Base-by-base conservation (phyloP, 2,113 vertebrate species). In the Cisticola juncidis region DNA sequence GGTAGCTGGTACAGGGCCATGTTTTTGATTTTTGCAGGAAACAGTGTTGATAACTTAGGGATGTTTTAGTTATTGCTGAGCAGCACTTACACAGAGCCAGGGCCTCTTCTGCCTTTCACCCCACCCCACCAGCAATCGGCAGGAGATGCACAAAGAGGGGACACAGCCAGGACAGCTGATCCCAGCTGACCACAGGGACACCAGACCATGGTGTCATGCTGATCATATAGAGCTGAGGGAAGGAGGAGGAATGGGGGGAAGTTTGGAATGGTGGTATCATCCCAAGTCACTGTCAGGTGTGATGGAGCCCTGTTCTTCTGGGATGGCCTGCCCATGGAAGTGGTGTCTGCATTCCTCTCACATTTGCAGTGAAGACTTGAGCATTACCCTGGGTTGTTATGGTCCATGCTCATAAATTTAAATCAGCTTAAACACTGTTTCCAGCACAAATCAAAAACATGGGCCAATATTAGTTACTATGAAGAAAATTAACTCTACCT, bases 181-280 rank as follows among this genome's bases (percentile, higher is more conserved):
- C 54, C 40, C 62, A 54, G 2, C 1, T 19, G 56, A 76, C 9
- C 29, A 69, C 22, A 76, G 54, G 47, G 47, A 69, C 47, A 61
- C 7, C 29, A 47, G 24, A 54, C 22, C 40, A 56, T 2, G 14
- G 31, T 23, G 40, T 35, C n/a, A 47, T 3, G 14, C 38, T 69
- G 17, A 23, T 40, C 47, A 62, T 7, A 47, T 0, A 54, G 12
- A 69, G 48, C 62, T 36, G 48, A 35, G 18, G 12, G 35, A 68
- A 68, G 33, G 3, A 81, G 38, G 28, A 42, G 18, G 18, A 76
- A 76, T 2, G 4, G 9, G 6, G 6, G 6, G 1, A 76, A 25
- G 22, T 54, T 54, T 0, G 0, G 21, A 69, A 12, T 16, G 18
- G 29, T 31, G n/a, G 5, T 14, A 56, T 42, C 0, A 0, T 62